Evolutionary conservation across 2,113 vertebrate genomes (phyloP), one percentile per base, ranked within the genome.

Genomic region (Pituophis catenifer): DNA sequence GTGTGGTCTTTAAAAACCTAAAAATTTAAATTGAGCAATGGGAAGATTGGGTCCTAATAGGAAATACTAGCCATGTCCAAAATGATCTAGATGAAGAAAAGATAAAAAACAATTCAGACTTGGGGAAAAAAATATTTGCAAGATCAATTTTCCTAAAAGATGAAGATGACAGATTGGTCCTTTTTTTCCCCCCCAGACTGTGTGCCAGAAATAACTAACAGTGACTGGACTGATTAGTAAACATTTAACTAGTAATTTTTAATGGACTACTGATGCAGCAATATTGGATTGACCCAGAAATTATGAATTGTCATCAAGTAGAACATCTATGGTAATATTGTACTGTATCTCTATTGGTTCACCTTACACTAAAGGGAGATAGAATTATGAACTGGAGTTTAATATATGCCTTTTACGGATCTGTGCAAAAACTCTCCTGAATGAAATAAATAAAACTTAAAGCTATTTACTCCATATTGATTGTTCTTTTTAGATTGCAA

Each of bases 351-450:
- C 44, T 50, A 53, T 62, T 50, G 59, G 91, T 4, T 44, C 89
- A 3, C 3, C 29, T 5, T 12, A 93, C 33, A 92, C 33, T 93
- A 70, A 1, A 86, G 89, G 33, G 52, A 38, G 81, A 81, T 92
- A 65, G 87, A 29, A 91, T 90, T 5, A 65, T 89, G 26, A 50
- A 62, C 1, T 55, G 24, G 92, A 94, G 62, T 57, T 15, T 0
- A 59, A 26, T 88, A 92, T 92, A 44, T 87, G 91, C 0, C 0
- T 15, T 57, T 85, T 1, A 90, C 26, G 53, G 81, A 93, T n/a
- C 93, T 95, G 5, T 24, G 57, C 85, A 95, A 26, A 53, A 90
- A 94, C 92, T 95, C 93, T 75, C 65, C 94, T 94, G 92, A 70
- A 89, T 90, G 90, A 75, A 89, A 93, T 93, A 52, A 8, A 29